A percentile compares a stretch with the other conserved stretches of the same genome.
phyloP scores from a whole-genome alignment of 1,140 invertebrate species.

The Hylaeus anthracinus region DNA sequence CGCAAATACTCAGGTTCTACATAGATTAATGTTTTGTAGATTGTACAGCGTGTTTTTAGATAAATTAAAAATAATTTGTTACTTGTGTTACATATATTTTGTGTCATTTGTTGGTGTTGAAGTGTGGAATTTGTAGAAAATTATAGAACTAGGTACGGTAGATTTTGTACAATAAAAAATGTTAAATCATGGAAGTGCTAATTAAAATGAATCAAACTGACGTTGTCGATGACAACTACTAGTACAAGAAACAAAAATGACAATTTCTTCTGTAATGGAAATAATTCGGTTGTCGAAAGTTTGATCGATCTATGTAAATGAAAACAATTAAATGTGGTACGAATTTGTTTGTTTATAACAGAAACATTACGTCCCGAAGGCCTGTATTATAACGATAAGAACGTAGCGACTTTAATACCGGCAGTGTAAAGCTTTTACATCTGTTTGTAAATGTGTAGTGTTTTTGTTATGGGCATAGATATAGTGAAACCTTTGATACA shows the following conservation, averaged over 20 bases:
- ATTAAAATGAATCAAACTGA: conserved; percentile 30
- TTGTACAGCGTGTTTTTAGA: conserved; percentile 20
- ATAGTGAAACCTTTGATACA: conserved; percentile 26
- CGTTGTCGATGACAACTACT: conserved; percentile 51
- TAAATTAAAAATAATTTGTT: conserved; percentile 25
- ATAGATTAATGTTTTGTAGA: conserved; percentile 33
- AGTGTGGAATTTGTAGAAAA: conserved; percentile 42
- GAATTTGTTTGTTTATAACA: conserved; percentile 44
- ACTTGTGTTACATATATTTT: conserved; percentile 41
- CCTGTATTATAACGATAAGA: conserved; percentile 47
- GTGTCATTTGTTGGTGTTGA: conserved; percentile 25
- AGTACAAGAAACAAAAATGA: conserved; percentile 66
- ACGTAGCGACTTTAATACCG: conserved; percentile 42
- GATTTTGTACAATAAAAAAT: conserved; percentile 52
- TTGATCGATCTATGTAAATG: conserved; percentile 27
- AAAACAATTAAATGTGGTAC: background rate
- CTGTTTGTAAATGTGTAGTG: conserved; percentile 28
- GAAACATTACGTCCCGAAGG: conserved; percentile 51
- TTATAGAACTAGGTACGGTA: conserved; percentile 12
- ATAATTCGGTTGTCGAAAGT: conserved; percentile 27
- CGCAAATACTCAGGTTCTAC: conserved; percentile 40
- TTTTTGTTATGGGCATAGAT: conserved; percentile 32
- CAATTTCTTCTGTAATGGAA: conserved; percentile 45
- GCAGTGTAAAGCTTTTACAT: conserved; percentile 38
- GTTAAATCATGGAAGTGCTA: conserved; percentile 39